Evolutionary conservation across 2,113 vertebrate genomes (phyloP).

Genomic region (Sigmodon hispidus): DNA sequence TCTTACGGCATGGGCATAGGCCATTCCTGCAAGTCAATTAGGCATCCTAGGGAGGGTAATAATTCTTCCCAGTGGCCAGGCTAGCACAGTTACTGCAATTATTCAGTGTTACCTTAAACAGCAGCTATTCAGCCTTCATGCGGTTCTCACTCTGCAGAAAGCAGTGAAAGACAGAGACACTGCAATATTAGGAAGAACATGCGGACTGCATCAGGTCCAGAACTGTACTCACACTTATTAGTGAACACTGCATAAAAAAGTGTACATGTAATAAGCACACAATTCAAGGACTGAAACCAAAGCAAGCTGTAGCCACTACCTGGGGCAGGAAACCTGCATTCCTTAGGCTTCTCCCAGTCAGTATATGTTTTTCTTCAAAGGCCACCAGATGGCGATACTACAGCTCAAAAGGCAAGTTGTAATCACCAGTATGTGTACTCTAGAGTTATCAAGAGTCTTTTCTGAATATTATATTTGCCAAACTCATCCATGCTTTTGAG

Average conservation of each 20-base stretch:
- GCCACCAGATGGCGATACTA: background rate
- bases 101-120: constrained; percentile 34
- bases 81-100: background rate
- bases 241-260: background rate
- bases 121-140: background rate
- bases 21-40: constrained; percentile 5
- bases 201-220: background rate
- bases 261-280: background rate
- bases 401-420: background rate
- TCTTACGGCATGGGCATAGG: constrained; percentile 32
- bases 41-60: background rate
- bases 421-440: background rate
- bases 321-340: background rate
- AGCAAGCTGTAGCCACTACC: background rate
- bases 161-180: background rate
- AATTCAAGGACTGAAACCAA: background rate
- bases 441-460: background rate
- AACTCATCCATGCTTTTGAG: background rate
- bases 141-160: constrained; percentile 32
- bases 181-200: background rate
- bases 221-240: background rate
- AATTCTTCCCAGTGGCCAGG: background rate
- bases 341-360: background rate
- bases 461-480: constrained; percentile 1
- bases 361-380: background rate